These are phyloP conservation scores for Agonum fuliginosum DNA, from an alignment of 2,888 invertebrate species.

Conservation along the genomic window DNA sequence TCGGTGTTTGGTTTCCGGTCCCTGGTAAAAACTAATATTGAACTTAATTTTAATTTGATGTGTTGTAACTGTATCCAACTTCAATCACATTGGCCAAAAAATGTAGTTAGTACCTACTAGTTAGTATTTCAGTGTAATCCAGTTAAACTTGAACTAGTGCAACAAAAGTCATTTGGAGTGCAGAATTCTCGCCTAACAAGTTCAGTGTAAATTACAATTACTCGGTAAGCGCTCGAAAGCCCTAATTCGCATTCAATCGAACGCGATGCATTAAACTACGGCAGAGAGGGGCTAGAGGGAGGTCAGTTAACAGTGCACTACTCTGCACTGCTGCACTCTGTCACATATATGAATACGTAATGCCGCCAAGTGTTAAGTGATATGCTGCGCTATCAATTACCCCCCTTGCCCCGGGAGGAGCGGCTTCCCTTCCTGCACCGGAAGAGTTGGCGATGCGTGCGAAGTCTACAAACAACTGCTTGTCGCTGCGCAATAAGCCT, in stretches of 20 bases:
- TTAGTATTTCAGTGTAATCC: too few relatives aligned
- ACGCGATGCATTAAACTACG: constrained; percentile 35
- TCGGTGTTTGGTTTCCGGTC: too few relatives aligned
- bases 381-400: constrained; percentile 54
- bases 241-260: constrained; percentile 51
- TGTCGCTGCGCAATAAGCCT: constrained; percentile 40
- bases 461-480: constrained; percentile 39
- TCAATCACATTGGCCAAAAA: too few relatives aligned
- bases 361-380: constrained; percentile 56
- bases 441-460: constrained; percentile 27
- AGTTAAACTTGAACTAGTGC: not conserved
- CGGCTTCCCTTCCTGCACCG: not conserved
- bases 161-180: constrained; percentile 38
- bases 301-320: constrained; percentile 23
- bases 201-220: constrained; percentile 42
- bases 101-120: too few relatives aligned
- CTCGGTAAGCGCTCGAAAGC: constrained; percentile 5
- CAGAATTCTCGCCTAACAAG: constrained; percentile 13
- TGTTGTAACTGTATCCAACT: too few relatives aligned
- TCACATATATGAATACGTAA: constrained; percentile 56
- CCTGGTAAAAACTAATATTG: too few relatives aligned
- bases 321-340: constrained; percentile 41
- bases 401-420: not conserved
- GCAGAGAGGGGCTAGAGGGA: not conserved
- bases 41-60: too few relatives aligned